phyloP scores from a whole-genome alignment of 2,797 vertebrate species.

The Simalia tracyae region DNA sequence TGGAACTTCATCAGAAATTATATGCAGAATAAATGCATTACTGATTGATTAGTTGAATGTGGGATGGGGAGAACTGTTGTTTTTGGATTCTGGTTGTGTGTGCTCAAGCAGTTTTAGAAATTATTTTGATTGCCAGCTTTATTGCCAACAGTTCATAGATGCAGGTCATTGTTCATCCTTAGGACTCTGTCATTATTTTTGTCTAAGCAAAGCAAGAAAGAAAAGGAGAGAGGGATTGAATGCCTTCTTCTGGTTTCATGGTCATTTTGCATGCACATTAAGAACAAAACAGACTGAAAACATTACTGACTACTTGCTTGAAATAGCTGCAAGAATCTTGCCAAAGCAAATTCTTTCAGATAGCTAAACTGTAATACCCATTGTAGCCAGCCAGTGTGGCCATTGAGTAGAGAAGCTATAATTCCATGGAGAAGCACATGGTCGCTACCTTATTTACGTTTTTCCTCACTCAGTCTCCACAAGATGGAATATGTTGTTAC shows the following conservation, averaged over 20 bases:
- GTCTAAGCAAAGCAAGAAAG: no score
- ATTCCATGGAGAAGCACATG: background rate
- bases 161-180: no score
- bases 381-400: background rate
- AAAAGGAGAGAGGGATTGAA: no score
- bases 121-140: no score
- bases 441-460: background rate
- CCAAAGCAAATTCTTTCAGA: background rate
- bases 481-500: background rate
- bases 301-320: background rate
- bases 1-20: background rate
- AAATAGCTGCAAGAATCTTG: background rate
- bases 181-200: no score
- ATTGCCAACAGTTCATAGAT: no score
- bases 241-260: no score
- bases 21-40: background rate
- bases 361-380: background rate
- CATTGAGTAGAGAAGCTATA: background rate
- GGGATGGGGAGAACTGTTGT: background rate
- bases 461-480: background rate
- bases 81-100: no score
- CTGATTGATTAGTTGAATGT: background rate
- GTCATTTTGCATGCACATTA: no score
- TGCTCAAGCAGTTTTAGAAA: background rate
- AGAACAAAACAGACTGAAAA: background rate